Base-by-base conservation (phyloP, 1,140 invertebrate genomes). In the Oscheius sp. region DNA sequence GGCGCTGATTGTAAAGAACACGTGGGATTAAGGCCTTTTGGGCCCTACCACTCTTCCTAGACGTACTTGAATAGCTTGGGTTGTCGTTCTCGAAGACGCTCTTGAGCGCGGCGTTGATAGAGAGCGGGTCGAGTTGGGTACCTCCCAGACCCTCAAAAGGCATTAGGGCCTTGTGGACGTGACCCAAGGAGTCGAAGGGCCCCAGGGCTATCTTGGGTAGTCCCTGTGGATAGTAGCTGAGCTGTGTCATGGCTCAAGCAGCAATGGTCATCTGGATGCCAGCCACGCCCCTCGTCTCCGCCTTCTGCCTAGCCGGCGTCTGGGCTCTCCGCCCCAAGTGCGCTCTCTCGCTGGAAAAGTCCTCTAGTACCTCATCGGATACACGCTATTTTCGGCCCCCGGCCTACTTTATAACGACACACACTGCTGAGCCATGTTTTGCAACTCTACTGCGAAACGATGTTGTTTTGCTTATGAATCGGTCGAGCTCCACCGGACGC, bases 61-160 rank as follows among this genome's bases (percentile, higher is more conserved):
- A 68, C 66, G 65, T 75, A 75, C 73, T 75, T 69, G 73, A 71
- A 59, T 75, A 75, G 36, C 64, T 69, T 42, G 65, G 63, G 61
- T 52, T 61, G 20, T 74, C 72, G 26, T 49, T 68, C 46, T 74
- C 72, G 23, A 74, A 52, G 36, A 74, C 72, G 45, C 46, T 49
- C 34, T 74, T 74, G 64, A 74, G 67, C 20, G 72, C 72, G 46
- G 72, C 7, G 23, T 55, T 55, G 49, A 55, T 55, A 55, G 49
- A 7, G 28, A 55, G 15, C 15, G 23, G 15, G 23, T 55, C 49
- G 23, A 55, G 49, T 13, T 23, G 7, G 4, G 49, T 23, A 26
- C 4, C 49, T 15, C 7, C 7, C 4, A 55, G 49, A 26, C 49
- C 23, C 15, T 55, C 49, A 55, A 55, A 7, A 55, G 49, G 15